phyloP scores from a whole-genome alignment of 2,797 vertebrate genomes.

The Xenops minutus region DNA sequence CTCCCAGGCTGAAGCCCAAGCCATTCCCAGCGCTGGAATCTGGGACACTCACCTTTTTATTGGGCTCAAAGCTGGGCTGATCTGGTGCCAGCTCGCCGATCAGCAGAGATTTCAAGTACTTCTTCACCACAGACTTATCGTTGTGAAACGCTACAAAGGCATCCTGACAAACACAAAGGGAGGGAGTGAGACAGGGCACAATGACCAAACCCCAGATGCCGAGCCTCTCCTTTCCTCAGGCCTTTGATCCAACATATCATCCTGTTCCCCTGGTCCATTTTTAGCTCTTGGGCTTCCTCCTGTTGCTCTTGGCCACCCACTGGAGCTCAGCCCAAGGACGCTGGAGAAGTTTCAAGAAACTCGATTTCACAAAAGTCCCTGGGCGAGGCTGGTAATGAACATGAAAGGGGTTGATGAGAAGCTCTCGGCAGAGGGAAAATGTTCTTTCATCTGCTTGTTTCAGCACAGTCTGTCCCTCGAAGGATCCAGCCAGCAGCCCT shows the following conservation, averaged over 20 bases:
- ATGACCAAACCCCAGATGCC: neutral
- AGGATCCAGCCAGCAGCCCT: slow-evolving; percentile 50
- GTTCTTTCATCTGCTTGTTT: slow-evolving; percentile 16
- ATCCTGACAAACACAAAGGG: slow-evolving; percentile 55
- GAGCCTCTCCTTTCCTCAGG: neutral
- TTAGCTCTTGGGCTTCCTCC: neutral
- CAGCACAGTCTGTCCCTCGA: slow-evolving; percentile 21
- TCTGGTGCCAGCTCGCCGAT: slow-evolving; percentile 74
- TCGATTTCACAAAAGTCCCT: neutral
- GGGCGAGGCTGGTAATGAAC: slow-evolving; percentile 21
- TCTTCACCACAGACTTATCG: slow-evolving; percentile 12
- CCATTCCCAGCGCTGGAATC: neutral
- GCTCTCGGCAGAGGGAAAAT: neutral
- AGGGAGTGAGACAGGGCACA: neutral
- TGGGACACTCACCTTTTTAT: slow-evolving; percentile 75
- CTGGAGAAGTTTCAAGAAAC: neutral
- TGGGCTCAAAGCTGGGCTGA: slow-evolving; percentile 72
- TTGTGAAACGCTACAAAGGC: slow-evolving; percentile 70
- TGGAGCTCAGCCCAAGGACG: neutral
- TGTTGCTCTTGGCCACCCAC: neutral
- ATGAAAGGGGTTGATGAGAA: slow-evolving; percentile 3
- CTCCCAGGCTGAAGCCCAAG: neutral
- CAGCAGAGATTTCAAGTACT: slow-evolving; percentile 71
- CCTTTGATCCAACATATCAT: neutral
- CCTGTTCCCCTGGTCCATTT: neutral